Conservation (phyloP, 2,888 invertebrate species). For the Luperina testacea region DNA sequence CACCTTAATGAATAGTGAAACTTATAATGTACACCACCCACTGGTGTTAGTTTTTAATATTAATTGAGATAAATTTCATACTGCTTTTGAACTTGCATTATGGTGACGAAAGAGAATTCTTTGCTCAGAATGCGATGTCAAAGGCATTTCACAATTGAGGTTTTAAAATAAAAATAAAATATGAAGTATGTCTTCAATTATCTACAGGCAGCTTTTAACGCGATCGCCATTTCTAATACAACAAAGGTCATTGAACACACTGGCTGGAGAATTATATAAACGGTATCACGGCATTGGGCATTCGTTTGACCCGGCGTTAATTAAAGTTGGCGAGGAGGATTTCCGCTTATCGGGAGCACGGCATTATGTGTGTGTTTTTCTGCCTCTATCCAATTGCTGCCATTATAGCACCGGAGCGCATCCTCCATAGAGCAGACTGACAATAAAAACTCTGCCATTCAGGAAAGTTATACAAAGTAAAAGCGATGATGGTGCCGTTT, state of each 20-base stretch:
- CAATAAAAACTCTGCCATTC: neutral
- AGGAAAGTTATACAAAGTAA: neutral
- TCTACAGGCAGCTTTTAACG: neutral
- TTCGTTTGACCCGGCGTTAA: constrained; percentile 14
- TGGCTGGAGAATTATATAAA: constrained; percentile 13
- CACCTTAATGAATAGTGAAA: constrained; percentile 26
- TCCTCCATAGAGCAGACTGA: neutral
- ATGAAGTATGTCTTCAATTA: neutral
- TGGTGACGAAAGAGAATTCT: neutral
- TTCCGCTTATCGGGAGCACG: constrained; percentile 10
- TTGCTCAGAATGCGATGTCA: neutral
- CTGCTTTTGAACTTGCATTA: neutral
- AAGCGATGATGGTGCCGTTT: neutral
- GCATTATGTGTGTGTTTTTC: constrained; percentile 8
- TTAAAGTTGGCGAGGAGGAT: constrained; percentile 9
- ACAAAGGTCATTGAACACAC: neutral
- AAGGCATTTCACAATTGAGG: neutral
- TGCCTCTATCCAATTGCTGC: constrained; percentile 23
- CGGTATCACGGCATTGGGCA: neutral
- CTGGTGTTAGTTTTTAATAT: neutral
- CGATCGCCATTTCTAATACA: neutral
- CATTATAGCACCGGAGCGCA: constrained; percentile 21
- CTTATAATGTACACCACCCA: constrained; percentile 9
- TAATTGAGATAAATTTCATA: constrained; percentile 5
- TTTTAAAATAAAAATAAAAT: neutral